These are phyloP conservation scores for Sitta carolinensis DNA, from an alignment of 2,797 vertebrate genomes.

Conservation along the genomic window DNA sequence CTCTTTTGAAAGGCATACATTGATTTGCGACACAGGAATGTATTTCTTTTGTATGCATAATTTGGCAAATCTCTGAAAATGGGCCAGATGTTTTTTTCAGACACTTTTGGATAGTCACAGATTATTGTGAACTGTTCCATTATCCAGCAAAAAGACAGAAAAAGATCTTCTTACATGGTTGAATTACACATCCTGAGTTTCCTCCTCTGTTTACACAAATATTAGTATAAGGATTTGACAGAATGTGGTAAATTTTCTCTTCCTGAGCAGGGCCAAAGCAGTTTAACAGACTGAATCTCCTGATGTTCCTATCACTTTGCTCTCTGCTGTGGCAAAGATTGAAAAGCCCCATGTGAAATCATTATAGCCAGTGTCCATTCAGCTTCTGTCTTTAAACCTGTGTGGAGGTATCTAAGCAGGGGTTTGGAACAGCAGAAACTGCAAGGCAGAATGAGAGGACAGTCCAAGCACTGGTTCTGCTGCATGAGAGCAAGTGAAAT, in stretches of 20 bases:
- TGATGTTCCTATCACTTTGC: neutral
- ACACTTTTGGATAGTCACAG: neutral
- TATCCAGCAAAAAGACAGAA: neutral
- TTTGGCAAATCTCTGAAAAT: neutral
- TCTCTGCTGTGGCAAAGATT: neutral
- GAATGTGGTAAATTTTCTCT: neutral
- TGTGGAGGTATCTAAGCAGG: neutral
- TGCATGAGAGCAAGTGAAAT: neutral
- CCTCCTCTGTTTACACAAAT: neutral
- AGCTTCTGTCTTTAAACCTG: neutral
- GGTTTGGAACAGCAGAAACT: neutral
- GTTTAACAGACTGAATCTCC: neutral
- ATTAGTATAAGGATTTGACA: neutral
- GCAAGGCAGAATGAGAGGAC: neutral
- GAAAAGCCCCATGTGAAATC: neutral
- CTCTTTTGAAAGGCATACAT: neutral
- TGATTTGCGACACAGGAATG: neutral
- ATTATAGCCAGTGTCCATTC: fast-evolving
- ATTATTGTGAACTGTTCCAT: neutral
- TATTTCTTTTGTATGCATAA: neutral
- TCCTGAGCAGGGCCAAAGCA: neutral
- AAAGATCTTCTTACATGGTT: neutral
- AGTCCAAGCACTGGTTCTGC: neutral
- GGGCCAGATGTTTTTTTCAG: neutral
- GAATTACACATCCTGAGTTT: neutral